Base-by-base conservation (phyloP, 2,797 vertebrate species). In the Champsocephalus gunnari region DNA sequence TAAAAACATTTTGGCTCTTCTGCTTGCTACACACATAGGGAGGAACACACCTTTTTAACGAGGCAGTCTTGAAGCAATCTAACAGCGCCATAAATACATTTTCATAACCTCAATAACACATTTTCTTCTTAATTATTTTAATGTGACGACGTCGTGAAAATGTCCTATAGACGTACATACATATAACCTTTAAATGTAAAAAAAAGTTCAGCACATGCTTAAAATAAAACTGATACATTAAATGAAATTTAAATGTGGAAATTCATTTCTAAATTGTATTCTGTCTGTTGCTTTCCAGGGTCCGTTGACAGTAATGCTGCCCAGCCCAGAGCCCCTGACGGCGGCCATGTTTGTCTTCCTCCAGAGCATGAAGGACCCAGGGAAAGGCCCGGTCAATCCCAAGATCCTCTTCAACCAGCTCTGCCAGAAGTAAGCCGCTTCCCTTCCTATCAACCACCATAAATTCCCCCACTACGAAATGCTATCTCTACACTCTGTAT, bases 361-460 rank as follows among this genome's bases (percentile, higher is more conserved):
- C 79, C 96, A 98, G 77, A 97, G 92, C 90, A 99, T 99, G 97
- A 98, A 96, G 87, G 98, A 98, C 75, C 78, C 95, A 38, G 97
- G 96, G 44, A 98, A 96, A 93, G 96, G 97, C 67, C 96, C 97
- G 0, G 90, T 99, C 79, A 97, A 96, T 86, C 98, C 98, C 70
- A 99, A 98, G 93, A 92, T 97, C 68, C 96, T 99, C 70, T 99
- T 99, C 90, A 98, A 95, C 91, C 98, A 99, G 87, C 97, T 99
- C 78, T 99, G 98, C 90, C 98, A 98, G 84, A 99, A 99, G 98
- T 99, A 96, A 80, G 96, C 83, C 28, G 0, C n/a, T 24, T 21
- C 66, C 73, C 38, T 80, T 60, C 17, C 17, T 12, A 38, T 41
- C 5, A 53, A 1, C 43, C 51, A 7, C 7, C n/a, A 28, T 24